These are phyloP conservation scores for Palythoa grandis DNA, from an alignment of 92 coral and sea anemone species.

Conservation along the genomic window DNA sequence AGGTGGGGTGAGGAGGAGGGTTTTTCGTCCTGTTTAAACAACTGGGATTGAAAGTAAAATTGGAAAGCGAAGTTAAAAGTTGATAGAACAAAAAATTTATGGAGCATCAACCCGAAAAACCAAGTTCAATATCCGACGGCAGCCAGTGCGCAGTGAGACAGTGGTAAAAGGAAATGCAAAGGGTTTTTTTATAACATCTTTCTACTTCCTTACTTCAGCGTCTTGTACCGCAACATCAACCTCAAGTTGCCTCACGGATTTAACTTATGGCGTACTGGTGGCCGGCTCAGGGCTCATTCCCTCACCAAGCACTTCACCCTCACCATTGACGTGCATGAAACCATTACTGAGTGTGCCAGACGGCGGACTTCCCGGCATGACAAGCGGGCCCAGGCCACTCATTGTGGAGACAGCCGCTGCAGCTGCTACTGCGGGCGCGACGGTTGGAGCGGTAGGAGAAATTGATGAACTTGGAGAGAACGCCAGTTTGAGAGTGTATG, in stretches of 20 bases:
- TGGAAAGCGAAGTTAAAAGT: background rate
- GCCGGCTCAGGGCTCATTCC: constrained; percentile 35
- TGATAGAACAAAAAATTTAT: background rate
- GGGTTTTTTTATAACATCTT: background rate
- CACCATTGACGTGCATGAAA: constrained; percentile 68
- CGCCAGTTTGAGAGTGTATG: constrained; percentile 95
- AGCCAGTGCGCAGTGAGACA: background rate
- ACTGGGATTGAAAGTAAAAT: background rate
- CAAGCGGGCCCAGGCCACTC: constrained; percentile 73
- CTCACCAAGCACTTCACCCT: constrained; percentile 28
- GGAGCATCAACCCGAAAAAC: background rate
- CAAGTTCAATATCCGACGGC: background rate
- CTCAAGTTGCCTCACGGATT: background rate
- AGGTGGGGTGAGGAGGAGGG: background rate
- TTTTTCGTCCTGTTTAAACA: background rate
- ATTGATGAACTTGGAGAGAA: constrained; percentile 99
- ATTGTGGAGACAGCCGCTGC: constrained; percentile 94
- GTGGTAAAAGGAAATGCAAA: background rate
- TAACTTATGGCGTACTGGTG: constrained; percentile 22
- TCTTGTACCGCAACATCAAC: background rate
- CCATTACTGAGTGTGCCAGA: constrained; percentile 43
- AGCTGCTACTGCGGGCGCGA: constrained; percentile 99
- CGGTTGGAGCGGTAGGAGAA: constrained; percentile 99
- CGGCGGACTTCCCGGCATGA: constrained; percentile 75
- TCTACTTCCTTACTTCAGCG: constrained; percentile 7